Conservation (phyloP, 2,888 invertebrate genomes). For the Acleris holmiana region DNA sequence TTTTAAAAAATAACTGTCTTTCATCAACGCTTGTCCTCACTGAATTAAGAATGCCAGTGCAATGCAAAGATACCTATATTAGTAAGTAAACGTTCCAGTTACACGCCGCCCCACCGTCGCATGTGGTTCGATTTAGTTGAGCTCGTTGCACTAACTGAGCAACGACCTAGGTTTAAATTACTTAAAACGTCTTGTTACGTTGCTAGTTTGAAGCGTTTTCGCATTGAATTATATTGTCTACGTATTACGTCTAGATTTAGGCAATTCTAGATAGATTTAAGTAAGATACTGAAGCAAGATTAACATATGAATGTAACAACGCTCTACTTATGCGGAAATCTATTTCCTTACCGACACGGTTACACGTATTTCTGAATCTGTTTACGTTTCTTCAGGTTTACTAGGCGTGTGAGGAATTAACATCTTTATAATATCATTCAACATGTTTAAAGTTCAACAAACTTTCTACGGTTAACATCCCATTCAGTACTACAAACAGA, state of each 20-base stretch:
- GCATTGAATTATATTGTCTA: constrained; percentile 16
- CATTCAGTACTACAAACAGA: constrained; percentile 17
- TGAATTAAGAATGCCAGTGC: constrained; percentile 31
- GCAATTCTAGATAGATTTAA: neutral
- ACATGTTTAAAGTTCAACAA: constrained; percentile 73
- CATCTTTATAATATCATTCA: constrained; percentile 78
- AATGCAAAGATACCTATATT: constrained; percentile 52
- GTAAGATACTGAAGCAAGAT: neutral
- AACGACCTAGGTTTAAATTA: constrained; percentile 35
- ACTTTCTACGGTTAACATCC: constrained; percentile 51
- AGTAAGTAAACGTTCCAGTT: constrained; percentile 58
- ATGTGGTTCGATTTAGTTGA: constrained; percentile 59
- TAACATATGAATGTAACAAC: constrained; percentile 17
- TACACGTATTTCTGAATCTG: constrained; percentile 47
- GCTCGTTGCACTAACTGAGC: constrained; percentile 36
- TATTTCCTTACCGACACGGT: constrained; percentile 43
- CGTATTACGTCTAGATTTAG: neutral
- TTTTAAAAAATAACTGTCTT: constrained; percentile 8
- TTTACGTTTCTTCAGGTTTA: constrained; percentile 56
- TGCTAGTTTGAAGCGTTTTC: neutral
- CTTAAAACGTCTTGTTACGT: constrained; percentile 22
- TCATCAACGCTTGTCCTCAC: constrained; percentile 15
- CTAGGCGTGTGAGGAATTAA: constrained; percentile 50
- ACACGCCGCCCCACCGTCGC: constrained; percentile 49
- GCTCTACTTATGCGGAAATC: constrained; percentile 9